phyloP scores from a whole-genome alignment of 2,888 invertebrate genomes.

The Pyrrhopygopsis socrates region DNA sequence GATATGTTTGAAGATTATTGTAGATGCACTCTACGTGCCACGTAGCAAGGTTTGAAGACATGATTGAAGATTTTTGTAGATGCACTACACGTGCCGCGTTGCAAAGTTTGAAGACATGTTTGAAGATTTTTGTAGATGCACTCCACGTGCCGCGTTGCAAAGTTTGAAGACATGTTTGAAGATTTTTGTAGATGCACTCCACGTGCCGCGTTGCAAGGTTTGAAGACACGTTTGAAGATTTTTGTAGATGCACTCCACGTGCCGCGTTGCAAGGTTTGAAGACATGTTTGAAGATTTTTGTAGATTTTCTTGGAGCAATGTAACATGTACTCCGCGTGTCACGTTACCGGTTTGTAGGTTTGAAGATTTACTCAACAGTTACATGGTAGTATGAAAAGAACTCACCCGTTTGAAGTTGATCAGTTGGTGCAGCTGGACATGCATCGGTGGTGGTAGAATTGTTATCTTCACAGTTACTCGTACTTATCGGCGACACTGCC shows the following conservation, averaged over 20 bases:
- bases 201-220: not conserved
- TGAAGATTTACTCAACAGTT: not conserved
- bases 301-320: not conserved
- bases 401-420: not conserved
- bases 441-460: no score
- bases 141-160: not conserved
- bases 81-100: not conserved
- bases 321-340: not conserved
- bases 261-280: not conserved
- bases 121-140: not conserved
- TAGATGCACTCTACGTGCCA: not conserved
- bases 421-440: no score
- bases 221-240: not conserved
- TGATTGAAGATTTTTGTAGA: not conserved
- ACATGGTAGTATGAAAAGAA: not conserved
- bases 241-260: not conserved
- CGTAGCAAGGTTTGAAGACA: not conserved
- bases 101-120: not conserved
- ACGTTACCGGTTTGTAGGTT: not conserved
- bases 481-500: conserved; percentile 1
- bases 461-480: no score
- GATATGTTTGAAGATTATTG: no score
- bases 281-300: not conserved
- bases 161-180: not conserved
- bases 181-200: not conserved